Evolutionary conservation across 1,140 invertebrate genomes (phyloP).

Genomic region (Ceratitis capitata): DNA sequence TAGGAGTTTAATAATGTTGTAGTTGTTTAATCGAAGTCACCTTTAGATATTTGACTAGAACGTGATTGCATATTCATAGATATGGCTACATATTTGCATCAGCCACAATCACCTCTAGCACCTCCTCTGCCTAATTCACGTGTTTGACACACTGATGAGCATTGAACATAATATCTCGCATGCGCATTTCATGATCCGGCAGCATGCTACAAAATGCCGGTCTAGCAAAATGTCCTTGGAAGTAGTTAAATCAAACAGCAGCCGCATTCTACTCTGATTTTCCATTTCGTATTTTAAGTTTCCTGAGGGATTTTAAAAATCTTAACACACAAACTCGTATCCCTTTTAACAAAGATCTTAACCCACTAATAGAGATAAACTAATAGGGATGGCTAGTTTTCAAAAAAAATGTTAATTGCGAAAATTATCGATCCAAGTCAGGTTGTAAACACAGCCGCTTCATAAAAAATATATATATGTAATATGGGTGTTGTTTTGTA

Average conservation of each 20-base stretch:
- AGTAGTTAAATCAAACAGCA: background rate
- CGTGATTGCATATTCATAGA: background rate
- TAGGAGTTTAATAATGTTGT: background rate
- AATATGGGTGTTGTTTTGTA: slow-evolving; percentile 6
- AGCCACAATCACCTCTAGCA: background rate
- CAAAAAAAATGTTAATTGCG: too few relatives aligned
- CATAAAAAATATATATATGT: too few relatives aligned
- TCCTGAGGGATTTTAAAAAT: too few relatives aligned
- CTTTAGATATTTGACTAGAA: background rate
- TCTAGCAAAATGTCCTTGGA: background rate
- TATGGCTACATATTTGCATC: background rate
- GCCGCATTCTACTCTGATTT: too few relatives aligned
- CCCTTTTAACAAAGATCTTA: too few relatives aligned
- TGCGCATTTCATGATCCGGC: slow-evolving; percentile 2
- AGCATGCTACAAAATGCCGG: background rate
- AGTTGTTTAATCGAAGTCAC: background rate
- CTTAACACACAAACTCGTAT: too few relatives aligned
- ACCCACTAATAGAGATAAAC: too few relatives aligned
- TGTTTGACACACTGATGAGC: background rate
- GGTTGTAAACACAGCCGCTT: too few relatives aligned
- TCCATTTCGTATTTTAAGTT: too few relatives aligned
- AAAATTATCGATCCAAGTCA: too few relatives aligned
- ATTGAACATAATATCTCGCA: slow-evolving; percentile 22
- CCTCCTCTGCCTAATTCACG: background rate
- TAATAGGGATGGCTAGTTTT: too few relatives aligned